phyloP scores from a whole-genome alignment of 2,797 vertebrate species.

The Oryzias dopingdopingensis region DNA sequence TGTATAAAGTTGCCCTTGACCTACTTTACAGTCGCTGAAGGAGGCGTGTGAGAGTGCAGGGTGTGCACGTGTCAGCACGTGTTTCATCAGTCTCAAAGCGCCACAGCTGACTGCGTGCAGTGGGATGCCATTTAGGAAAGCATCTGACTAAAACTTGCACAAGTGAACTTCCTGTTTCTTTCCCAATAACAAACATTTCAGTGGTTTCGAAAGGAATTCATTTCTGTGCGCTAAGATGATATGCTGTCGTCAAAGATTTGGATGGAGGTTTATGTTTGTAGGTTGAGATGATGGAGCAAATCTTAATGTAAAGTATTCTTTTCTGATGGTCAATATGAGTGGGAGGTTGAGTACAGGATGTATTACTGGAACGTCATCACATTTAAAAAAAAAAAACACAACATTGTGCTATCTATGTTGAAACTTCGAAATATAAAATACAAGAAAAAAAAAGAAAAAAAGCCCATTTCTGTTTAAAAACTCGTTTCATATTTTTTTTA shows the following conservation, averaged over 20 bases:
- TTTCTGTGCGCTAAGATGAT: conserved; percentile 14
- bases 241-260: conserved; percentile 39
- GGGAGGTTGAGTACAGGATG: conserved; percentile 39
- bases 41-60: conserved; percentile 43
- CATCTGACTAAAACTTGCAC: conserved; percentile 27
- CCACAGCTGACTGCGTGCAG: conserved; percentile 1
- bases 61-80: conserved; percentile 50
- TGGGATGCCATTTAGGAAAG: conserved; percentile 9
- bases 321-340: conserved; percentile 39
- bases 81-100: conserved; percentile 23
- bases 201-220: background rate
- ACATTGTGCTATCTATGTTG: background rate
- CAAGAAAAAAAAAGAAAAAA: too few relatives aligned
- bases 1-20: conserved; percentile 69
- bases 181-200: conserved; percentile 38
- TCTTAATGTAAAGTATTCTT: conserved; percentile 51
- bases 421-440: background rate
- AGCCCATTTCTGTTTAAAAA: too few relatives aligned
- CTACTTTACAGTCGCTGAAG: conserved; percentile 50
- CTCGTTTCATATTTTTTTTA: too few relatives aligned
- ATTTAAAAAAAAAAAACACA: background rate
- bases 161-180: conserved; percentile 14
- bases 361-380: conserved; percentile 15
- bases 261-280: conserved; percentile 35
- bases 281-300: conserved; percentile 29